Evolutionary conservation across 2,797 vertebrate genomes (phyloP).

Genomic region (Pogonophryne albipinna): DNA sequence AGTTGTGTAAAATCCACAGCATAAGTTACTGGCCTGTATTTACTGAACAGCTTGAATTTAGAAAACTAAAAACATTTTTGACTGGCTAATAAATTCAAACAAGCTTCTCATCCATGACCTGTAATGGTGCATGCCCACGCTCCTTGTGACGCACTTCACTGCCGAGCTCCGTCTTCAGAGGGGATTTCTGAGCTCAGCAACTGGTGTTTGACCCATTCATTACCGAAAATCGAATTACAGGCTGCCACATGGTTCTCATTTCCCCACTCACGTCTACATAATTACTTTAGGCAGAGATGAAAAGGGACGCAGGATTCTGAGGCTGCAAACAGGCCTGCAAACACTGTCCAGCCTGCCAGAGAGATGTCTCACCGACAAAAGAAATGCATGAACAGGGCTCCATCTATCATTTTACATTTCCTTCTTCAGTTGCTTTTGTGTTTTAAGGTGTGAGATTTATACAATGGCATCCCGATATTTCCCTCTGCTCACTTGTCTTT

Average conservation of each 20-base stretch:
- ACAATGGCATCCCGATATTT: neutral
- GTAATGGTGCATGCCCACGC: constrained; percentile 5
- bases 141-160: constrained; percentile 23
- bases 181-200: constrained; percentile 35
- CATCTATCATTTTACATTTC: neutral
- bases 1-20: neutral
- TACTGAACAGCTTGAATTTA: neutral
- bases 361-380: neutral
- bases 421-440: neutral
- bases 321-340: constrained; percentile 29
- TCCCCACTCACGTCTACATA: constrained; percentile 56
- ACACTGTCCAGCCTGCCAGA: neutral
- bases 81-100: constrained; percentile 18
- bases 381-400: neutral
- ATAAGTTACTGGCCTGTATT: neutral
- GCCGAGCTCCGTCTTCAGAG: constrained; percentile 13
- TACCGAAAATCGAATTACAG: constrained; percentile 79
- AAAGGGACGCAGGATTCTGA: constrained; percentile 40
- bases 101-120: neutral
- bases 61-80: constrained; percentile 9
- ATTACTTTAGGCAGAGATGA: constrained; percentile 60
- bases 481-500: neutral
- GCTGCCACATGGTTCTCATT: constrained; percentile 65
- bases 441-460: neutral
- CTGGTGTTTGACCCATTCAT: constrained; percentile 72